Evolutionary conservation across 1,140 invertebrate species (phyloP), one percentile per base, ranked within the genome.

Genomic region (Drosophila jambulina): DNA sequence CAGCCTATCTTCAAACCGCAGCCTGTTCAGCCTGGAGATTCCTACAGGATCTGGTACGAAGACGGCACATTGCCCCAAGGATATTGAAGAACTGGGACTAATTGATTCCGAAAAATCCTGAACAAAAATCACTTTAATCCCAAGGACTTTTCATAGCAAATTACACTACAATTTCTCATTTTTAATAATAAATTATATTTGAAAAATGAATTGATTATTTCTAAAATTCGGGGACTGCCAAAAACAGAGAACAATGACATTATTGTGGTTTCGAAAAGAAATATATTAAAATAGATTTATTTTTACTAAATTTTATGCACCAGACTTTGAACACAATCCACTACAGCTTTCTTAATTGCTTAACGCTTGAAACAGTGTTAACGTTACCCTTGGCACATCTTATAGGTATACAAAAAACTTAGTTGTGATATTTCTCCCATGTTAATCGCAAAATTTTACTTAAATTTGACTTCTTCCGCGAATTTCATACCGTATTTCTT

Each of bases 1-100:
- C 43, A 40, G 23, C n/a, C 38, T 25, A 51, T 40, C 34, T 46
- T 17, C 40, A 46, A 45, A 12, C 46, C 59, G 2, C 29, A 62
- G 10, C 38, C 53, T 13, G 59, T 67, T 3, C 63, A 68, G 9
- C 29, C 51, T 15, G 63, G 29, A 21, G 58, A 70, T 13, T 63
- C 78, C 3, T 48, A 19, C 23, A 54, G 49, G 23, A 54, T 76
- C 43, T 86, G 82, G 83, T 65, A 76, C 13, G 67, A 62, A 19
- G 54, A 48, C 27, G 46, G 25, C 45, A n/a, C 49, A 2, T 21
- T 62, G 23, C 43, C 60, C 5, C 19, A 54, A 21, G 63, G 51
- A 21, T 87, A 68, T 36, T 85, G 36, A 78, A 13, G 1, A 27
- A n/a, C n/a, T 25, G 7, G 7, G 7, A 17, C 12, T 27, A 21